Percentiles rank a stretch among this genome's conserved stretches.
Conservation (phyloP, 2,888 invertebrate genomes). For the Sphinx pinastri region DNA sequence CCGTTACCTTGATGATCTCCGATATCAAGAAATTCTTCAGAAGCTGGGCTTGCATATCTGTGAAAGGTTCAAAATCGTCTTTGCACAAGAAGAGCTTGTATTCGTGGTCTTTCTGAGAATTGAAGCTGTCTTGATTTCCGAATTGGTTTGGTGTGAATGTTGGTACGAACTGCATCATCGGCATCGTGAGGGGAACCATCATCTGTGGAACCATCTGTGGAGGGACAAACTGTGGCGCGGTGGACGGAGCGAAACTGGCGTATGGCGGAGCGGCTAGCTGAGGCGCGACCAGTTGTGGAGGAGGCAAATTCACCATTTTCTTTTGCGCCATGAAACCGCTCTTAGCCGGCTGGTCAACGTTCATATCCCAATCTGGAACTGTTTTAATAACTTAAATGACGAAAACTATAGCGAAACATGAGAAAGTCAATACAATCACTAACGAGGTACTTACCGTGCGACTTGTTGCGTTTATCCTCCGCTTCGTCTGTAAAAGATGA, state of each 20-base stretch:
- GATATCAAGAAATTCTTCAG: slow-evolving; percentile 62
- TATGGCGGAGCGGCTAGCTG: background rate
- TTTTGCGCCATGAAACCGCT: background rate
- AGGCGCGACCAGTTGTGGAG: slow-evolving; percentile 7
- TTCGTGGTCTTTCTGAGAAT: slow-evolving; percentile 36
- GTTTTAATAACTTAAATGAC: slow-evolving; percentile 21
- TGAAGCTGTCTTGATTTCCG: slow-evolving; percentile 5
- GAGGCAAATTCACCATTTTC: slow-evolving; percentile 4
- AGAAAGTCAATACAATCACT: background rate
- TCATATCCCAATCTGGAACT: slow-evolving; percentile 64
- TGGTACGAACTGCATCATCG: slow-evolving; percentile 33
- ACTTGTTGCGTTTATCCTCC: background rate
- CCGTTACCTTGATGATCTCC: slow-evolving; percentile 58
- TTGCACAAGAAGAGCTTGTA: slow-evolving; percentile 67
- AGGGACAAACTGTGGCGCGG: slow-evolving; percentile 17
- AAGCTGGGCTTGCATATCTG: slow-evolving; percentile 51
- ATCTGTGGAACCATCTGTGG: slow-evolving; percentile 24
- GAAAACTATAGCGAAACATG: background rate
- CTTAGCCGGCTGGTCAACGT: slow-evolving; percentile 42
- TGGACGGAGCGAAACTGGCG: background rate
- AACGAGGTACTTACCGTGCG: background rate
- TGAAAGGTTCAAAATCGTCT: slow-evolving; percentile 66
- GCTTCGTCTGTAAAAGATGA: slow-evolving; percentile 13
- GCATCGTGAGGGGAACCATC: slow-evolving; percentile 39
- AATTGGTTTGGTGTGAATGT: slow-evolving; percentile 16